Percentiles rank a stretch among this genome's conserved stretches.
Evolutionary conservation across 1,140 invertebrate genomes (phyloP).

Genomic region (Parapsyche elsis): DNA sequence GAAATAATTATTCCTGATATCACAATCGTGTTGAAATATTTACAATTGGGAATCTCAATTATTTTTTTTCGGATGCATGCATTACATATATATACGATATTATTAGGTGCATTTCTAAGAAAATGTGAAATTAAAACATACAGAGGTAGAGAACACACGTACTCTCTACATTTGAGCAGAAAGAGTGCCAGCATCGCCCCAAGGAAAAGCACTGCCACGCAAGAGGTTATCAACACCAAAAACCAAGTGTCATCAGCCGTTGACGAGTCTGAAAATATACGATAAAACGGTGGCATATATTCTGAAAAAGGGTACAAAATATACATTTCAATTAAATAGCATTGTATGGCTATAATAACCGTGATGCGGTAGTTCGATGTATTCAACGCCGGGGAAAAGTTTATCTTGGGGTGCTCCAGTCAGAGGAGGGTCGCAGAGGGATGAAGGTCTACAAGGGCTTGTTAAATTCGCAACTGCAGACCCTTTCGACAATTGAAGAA

Average conservation of each 20-base stretch:
- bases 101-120: conserved; percentile 41
- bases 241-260: conserved; percentile 84
- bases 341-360: conserved; percentile 61
- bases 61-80: neutral
- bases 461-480: conserved; percentile 67
- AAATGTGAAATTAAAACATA: conserved; percentile 53
- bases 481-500: conserved; percentile 69
- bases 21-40: conserved; percentile 3
- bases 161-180: conserved; percentile 84
- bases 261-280: conserved; percentile 63
- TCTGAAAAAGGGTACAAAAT: neutral
- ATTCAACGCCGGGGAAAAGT: conserved; percentile 73
- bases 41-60: neutral
- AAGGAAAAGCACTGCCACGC: conserved; percentile 80
- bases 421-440: conserved; percentile 64
- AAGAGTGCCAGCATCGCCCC: conserved; percentile 81
- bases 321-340: neutral
- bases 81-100: conserved; percentile 24
- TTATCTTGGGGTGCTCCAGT: conserved; percentile 63
- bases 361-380: conserved; percentile 79
- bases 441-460: conserved; percentile 65
- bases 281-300: neutral
- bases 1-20: no score
- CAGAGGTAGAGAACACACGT: conserved; percentile 64
- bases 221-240: conserved; percentile 80